Evolutionary conservation across 2,888 invertebrate genomes (phyloP), one percentile per base, ranked within the genome.

Genomic region (Acleris laterana): DNA sequence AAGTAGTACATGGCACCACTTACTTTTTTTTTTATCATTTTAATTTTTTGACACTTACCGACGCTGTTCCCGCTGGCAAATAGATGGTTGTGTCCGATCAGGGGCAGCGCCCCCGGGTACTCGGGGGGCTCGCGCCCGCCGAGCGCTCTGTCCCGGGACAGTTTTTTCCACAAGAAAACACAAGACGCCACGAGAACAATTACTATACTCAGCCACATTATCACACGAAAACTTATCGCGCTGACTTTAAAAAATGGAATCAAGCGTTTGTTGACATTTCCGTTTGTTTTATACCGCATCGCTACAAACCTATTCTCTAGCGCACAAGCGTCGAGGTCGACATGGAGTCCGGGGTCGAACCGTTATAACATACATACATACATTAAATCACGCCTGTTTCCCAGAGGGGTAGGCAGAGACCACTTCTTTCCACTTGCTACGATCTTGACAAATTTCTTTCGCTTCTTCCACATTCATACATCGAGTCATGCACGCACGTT

Each of bases 61-160:
- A 52, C 32, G 17, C 52, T 52, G 28, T 60, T 51, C 17, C 22
- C 28, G 75, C 74, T n/a, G 77, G 79, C 16, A 75, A 82, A 66
- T 22, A 77, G 51, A 65, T 80, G 75, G 0, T 74, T 73, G 20
- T 83, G 82, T 2, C 83, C 83, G 25, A 83, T 73, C 1, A 82
- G 63, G 0, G 82, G 83, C 48, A 77, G 32, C 0, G 68, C 49
- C 0, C 82, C 80, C 5, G 80, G 79, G 32, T 72, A 71, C 22
- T 72, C 4, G 52, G 81, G 68, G 20, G 81, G 62, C 1, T 69
- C 68, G 9, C n/a, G 51, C 3, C 25, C 17, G 9, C 1, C 3
- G 3, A 5, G 5, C 9, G 3, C 51, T 25, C 25, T 42, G 17
- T 22, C 2, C 22, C 42, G 51, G 17, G 17, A 22, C 7, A 38